Conservation (phyloP, 2,113 vertebrate genomes). For the Lanius ludovicianus region DNA sequence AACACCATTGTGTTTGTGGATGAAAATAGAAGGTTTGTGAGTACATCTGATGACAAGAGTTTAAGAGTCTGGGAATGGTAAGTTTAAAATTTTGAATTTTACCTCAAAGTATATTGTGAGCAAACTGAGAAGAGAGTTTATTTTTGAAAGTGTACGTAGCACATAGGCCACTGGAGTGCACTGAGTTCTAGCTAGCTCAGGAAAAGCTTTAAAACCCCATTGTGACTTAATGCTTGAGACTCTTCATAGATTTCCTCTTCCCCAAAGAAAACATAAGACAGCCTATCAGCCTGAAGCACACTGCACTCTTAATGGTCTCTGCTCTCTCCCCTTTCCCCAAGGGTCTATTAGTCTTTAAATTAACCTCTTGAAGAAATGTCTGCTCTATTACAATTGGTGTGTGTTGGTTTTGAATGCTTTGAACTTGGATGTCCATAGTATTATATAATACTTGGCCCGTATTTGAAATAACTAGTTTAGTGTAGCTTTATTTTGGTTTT, state of each 20-base stretch:
- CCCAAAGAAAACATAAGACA: neutral
- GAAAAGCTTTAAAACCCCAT: neutral
- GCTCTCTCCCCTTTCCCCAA: neutral
- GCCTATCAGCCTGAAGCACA: neutral
- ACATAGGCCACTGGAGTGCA: neutral
- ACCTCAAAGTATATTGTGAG: neutral
- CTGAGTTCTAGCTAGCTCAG: neutral
- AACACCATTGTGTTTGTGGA: constrained; percentile 99
- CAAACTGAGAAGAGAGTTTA: neutral
- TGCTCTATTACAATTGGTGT: neutral
- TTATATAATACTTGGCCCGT: neutral
- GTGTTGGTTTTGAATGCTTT: neutral
- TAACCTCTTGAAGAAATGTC: neutral
- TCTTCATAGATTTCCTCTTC: neutral
- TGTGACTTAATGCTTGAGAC: neutral
- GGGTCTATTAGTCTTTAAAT: neutral
- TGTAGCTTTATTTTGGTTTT: neutral
- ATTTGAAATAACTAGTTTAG: neutral
- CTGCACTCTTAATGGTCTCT: neutral
- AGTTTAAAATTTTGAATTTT: constrained; percentile 64
- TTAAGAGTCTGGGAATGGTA: constrained; percentile 98
- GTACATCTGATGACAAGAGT: constrained; percentile 98
- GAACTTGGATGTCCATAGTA: neutral
- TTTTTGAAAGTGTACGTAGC: neutral
- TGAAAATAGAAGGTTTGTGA: constrained; percentile 97